These are phyloP conservation scores for Bilobella aurantiaca DNA, from an alignment of 1,140 invertebrate species.

Conservation along the genomic window DNA sequence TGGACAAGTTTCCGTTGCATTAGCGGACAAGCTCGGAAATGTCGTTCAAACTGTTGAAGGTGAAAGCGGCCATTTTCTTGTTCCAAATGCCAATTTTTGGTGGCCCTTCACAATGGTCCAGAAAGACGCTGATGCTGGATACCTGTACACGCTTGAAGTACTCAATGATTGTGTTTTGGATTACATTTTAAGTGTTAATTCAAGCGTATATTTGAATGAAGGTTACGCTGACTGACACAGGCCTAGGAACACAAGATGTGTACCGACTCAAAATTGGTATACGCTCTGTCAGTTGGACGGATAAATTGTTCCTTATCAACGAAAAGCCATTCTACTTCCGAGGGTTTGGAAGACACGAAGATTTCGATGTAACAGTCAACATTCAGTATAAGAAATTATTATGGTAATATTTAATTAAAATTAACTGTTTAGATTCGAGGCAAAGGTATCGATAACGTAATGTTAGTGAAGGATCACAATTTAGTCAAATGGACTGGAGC, in stretches of 20 bases:
- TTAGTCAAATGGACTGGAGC: constrained; percentile 56
- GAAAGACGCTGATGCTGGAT: constrained; percentile 40
- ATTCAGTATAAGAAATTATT: not conserved
- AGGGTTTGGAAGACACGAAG: constrained; percentile 55
- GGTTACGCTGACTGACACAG: constrained; percentile 1
- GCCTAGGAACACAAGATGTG: constrained; percentile 37
- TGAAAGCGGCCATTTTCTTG: constrained; percentile 12
- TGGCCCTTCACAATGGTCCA: constrained; percentile 47
- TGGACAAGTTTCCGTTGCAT: constrained; percentile 12
- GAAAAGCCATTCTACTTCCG: constrained; percentile 49
- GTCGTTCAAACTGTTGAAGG: constrained; percentile 20
- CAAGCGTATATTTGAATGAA: not conserved
- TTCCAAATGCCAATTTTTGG: constrained; percentile 45
- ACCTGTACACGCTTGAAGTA: constrained; percentile 46
- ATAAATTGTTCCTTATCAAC: constrained; percentile 46
- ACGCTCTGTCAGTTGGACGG: constrained; percentile 43
- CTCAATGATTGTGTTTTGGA: not conserved
- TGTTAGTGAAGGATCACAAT: constrained; percentile 53
- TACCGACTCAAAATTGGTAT: constrained; percentile 51
- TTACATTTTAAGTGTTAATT: not conserved
- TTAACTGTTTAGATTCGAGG: constrained; percentile 44
- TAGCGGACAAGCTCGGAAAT: constrained; percentile 35
- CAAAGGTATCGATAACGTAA: constrained; percentile 46
- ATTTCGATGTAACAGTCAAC: constrained; percentile 46
- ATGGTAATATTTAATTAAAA: not conserved